Evolutionary conservation across 2,888 invertebrate species (phyloP).

Genomic region (Agriopis leucophaearia): DNA sequence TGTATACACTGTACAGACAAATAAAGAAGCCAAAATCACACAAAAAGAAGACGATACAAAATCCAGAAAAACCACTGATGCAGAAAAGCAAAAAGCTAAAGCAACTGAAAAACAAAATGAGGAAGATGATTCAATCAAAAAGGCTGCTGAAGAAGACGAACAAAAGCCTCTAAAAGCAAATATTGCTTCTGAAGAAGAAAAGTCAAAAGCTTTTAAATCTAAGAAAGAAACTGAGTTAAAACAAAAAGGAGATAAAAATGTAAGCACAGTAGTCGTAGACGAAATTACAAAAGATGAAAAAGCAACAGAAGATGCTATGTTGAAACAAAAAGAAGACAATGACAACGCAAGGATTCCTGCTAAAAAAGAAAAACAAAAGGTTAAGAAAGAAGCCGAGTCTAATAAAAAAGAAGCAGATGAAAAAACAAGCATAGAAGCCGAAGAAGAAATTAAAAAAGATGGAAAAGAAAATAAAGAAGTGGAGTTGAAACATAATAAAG

Average conservation of each 20-base stretch:
- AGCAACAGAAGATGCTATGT: constrained; percentile 1
- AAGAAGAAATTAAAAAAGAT: constrained; percentile 14
- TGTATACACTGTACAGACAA: neutral
- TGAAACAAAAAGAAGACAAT: constrained; percentile 9
- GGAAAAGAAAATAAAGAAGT: neutral
- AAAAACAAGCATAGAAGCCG: neutral
- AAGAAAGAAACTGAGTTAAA: constrained; percentile 21
- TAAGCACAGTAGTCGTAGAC: constrained; percentile 30
- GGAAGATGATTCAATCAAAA: neutral
- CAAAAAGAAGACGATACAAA: constrained; percentile 15
- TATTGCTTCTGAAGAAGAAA: constrained; percentile 11
- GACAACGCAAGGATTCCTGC: constrained; percentile 1
- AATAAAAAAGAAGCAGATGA: constrained; percentile 14
- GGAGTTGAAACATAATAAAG: constrained; percentile 9
- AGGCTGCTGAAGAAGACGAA: constrained; percentile 2
- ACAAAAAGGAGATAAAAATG: constrained; percentile 22
- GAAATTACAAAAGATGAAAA: constrained; percentile 25
- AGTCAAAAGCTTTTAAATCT: constrained; percentile 4
- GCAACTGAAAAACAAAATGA: neutral
- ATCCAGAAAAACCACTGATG: neutral
- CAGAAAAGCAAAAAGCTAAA: constrained; percentile 23
- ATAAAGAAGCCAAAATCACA: neutral
- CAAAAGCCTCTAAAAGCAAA: constrained; percentile 30
- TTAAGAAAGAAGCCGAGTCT: neutral
- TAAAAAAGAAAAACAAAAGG: neutral